Evolutionary conservation across 2,888 invertebrate genomes (phyloP), one percentile per base, ranked within the genome.

Genomic region (Andrena chrysosceles): DNA sequence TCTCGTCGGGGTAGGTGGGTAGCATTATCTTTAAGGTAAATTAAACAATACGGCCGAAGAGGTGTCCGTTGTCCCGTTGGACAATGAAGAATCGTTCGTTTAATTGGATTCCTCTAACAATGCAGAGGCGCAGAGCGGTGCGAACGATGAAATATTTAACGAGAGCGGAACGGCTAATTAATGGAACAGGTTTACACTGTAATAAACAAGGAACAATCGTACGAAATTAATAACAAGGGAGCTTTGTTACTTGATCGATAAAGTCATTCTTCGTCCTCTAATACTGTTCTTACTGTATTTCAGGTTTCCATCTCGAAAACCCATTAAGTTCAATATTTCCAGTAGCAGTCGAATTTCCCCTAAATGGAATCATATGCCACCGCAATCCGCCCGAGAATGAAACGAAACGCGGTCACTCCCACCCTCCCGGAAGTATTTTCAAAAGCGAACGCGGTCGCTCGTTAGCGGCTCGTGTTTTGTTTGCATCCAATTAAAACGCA

Each of bases 401-500:
- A n/a, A 10, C 20, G 33, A 20, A 62, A n/a, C 62, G 2, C 6
- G 20, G 23, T 42, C 42, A 13, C 6, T 16, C 49, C 48, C 60
- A 67, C 23, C 23, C 13, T 26, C 56, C 10, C 10, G 1, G 23
- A 77, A 74, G 74, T 67, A 73, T 74, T 60, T 52, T 42, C 29
- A 73, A 73, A 66, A n/a, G 20, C 77, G 6, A 62, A 26, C n/a
- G 8, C 4, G 6, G 13, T 26, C 33, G 66, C 71, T 72, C 78
- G 78, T 81, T 81, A 78, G 72, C 20, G 71, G n/a, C 13, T 13
- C 20, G 35, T 49, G 60, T 78, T 78, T 81, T 78, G 78, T 78
- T 81, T 78, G 78, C 78, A 67, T 81, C 60, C 78, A 68, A 78
- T 81, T 81, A 78, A 81, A 78, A 81, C 35, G 64, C 67, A 72